These are phyloP conservation scores for Prionailurus viverrinus DNA, from an alignment of 2,113 vertebrate genomes.

Conservation along the genomic window DNA sequence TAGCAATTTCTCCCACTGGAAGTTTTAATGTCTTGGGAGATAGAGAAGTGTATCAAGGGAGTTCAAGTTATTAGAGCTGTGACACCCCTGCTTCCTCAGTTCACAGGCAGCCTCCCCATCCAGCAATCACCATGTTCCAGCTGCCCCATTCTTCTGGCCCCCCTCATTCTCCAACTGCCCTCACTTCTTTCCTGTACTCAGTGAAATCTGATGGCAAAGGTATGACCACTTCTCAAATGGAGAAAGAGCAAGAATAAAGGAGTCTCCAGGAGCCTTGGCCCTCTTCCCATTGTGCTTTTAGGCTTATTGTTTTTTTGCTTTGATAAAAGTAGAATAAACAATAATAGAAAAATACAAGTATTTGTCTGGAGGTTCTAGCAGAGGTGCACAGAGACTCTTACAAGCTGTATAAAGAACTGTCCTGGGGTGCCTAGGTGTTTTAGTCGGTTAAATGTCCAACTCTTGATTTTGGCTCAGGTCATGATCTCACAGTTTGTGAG, in stretches of 20 bases:
- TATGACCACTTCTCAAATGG: not conserved
- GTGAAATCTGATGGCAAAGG: not conserved
- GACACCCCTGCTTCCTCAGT: not conserved
- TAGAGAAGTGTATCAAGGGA: not conserved
- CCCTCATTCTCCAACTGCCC: not conserved
- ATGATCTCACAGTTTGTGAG: no score
- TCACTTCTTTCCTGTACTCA: not conserved
- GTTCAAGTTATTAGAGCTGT: not conserved
- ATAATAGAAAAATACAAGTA: not conserved
- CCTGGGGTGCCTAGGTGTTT: no score
- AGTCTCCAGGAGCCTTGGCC: not conserved
- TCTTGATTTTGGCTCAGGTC: no score
- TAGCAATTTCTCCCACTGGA: slow-evolving; percentile 8
- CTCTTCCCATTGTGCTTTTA: not conserved
- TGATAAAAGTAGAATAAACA: not conserved
- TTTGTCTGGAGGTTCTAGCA: not conserved
- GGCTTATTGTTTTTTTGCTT: not conserved
- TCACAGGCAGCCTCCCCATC: not conserved
- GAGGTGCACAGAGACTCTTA: not conserved
- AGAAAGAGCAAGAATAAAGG: not conserved
- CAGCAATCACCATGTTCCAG: not conserved
- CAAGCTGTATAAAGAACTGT: not conserved
- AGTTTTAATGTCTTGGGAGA: not conserved
- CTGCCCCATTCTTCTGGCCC: not conserved
- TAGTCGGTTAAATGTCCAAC: no score